These are phyloP conservation scores for Chironex yamaguchii DNA, from an alignment of 30 jellyfish, hydroid and myxozoan species.

Conservation along the genomic window DNA sequence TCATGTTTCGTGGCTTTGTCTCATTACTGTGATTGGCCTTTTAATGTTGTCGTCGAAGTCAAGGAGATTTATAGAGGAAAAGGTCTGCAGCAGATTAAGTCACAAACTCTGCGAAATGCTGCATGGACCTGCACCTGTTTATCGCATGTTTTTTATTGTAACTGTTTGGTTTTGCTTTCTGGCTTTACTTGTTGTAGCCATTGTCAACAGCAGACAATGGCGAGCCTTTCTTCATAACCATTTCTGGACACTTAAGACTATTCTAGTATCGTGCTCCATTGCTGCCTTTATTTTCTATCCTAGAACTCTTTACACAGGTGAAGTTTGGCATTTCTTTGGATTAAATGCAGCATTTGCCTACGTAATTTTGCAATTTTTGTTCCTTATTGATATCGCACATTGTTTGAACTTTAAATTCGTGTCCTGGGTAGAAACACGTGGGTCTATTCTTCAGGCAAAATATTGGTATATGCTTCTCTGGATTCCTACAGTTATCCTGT, in stretches of 20 bases:
- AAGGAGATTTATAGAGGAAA: conserved; percentile 27
- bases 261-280: not conserved
- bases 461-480: conserved; percentile 69
- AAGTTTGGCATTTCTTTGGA: conserved; percentile 97
- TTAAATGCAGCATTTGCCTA: conserved; percentile 88
- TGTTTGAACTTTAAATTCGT: conserved; percentile 50
- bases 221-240: conserved; percentile 78
- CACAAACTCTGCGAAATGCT: conserved; percentile 69
- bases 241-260: conserved; percentile 68
- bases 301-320: conserved; percentile 87
- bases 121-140: conserved; percentile 97
- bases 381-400: conserved; percentile 82
- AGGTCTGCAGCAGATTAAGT: conserved; percentile 71
- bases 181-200: conserved; percentile 63
- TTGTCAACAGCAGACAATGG: conserved; percentile 34
- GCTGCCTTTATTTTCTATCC: conserved; percentile 62
- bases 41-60: conserved; percentile 68
- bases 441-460: conserved; percentile 1
- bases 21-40: conserved; percentile 49
- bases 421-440: conserved; percentile 68
- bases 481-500: conserved; percentile 81
- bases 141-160: conserved; percentile 72
- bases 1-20: conserved; percentile 7
- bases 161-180: conserved; percentile 47
- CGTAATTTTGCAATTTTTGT: conserved; percentile 71